These are phyloP conservation scores for Tragelaphus strepsiceros DNA, from an alignment of 2,113 vertebrate species.

Conservation along the genomic window DNA sequence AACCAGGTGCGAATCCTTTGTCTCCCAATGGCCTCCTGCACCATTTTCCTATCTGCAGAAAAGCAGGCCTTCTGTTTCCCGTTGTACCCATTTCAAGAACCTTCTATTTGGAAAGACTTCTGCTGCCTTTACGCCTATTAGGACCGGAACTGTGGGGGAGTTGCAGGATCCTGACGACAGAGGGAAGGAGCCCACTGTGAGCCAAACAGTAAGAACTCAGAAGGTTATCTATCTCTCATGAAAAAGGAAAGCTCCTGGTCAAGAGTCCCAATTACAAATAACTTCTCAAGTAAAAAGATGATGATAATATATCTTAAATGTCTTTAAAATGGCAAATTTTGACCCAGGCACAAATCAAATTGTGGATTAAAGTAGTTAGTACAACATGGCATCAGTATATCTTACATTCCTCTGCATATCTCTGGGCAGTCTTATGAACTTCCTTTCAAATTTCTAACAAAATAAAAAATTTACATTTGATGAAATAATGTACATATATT, in stretches of 20 bases:
- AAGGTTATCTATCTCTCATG: not conserved
- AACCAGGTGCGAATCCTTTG: not conserved
- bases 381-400: not conserved
- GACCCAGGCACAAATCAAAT: not conserved
- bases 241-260: not conserved
- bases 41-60: not conserved
- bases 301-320: not conserved
- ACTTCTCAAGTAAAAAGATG: not conserved
- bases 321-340: not conserved
- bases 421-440: not conserved
- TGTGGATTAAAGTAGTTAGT: not conserved
- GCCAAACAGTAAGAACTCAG: not conserved
- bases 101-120: not conserved
- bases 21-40: not conserved
- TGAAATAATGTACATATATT: not conserved
- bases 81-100: too few species aligned
- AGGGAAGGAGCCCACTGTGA: not conserved
- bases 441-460: not conserved
- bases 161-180: not conserved
- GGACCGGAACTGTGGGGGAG: accelerated
- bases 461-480: not conserved
- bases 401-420: not conserved
- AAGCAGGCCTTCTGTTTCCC: not conserved
- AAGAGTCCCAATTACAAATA: not conserved
- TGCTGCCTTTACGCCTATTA: not conserved